Evolutionary conservation across 2,797 vertebrate species (phyloP), one percentile per base, ranked within the genome.

Genomic region (Melanotaenia nigrans): DNA sequence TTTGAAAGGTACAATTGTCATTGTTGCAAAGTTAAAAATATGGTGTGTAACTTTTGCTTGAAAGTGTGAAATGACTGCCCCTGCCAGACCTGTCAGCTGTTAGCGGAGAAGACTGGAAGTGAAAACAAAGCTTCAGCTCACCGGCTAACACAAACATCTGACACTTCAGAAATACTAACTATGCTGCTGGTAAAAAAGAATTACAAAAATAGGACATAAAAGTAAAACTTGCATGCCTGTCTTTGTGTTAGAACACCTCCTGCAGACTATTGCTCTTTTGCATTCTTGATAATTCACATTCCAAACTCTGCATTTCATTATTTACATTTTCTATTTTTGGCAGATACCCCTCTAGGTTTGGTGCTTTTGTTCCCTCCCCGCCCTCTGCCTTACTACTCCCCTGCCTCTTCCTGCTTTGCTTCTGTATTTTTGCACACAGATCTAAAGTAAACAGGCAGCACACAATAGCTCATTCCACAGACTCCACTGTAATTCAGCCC

Each of bases 321-420:
- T 88, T 92, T 90, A 89, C 84, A 85, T 87, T 71, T 89, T 91
- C 87, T 94, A 88, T 91, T 92, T 92, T 89, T 89, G 88, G 87
- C 63, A 62, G 71, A 58, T 77, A 66, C 78, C 87, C 75, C 84
- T 69, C 68, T 77, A 85, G 89, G 69, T 85, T 87, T 80, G 82
- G 76, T 79, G 76, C 80, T 86, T 90, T 90, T 91, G 86, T 86
- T 71, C 56, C 67, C 59, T 63, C 73, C 68, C 54, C 20, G 36
- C 69, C 65, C 57, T 65, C 69, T 60, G 65, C 54, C 59, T 78
- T 83, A 75, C 22, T 45, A 5, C 75, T 83, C 84, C 85, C 82
- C 81, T 79, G 67, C 77, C 73, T 86, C 77, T 89, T 91, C 85
- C 88, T 89, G 84, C 79, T 60, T 58, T 62, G 70, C 76, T 84